Conservation (phyloP, 1,140 invertebrate species). For the Nasonia vitripennis region DNA sequence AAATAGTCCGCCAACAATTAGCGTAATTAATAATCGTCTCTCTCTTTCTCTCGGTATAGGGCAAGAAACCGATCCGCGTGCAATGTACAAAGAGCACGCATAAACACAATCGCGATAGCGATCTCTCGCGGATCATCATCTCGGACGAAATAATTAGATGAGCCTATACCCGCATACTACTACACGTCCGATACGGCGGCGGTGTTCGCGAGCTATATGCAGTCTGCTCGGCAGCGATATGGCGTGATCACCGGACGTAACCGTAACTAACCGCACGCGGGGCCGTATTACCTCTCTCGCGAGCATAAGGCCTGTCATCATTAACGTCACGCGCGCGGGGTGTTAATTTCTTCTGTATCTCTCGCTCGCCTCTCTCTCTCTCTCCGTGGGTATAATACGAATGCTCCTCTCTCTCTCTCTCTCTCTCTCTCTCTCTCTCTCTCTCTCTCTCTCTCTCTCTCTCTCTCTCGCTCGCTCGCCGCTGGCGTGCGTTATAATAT, state of each 20-base stretch:
- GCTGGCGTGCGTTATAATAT: background rate
- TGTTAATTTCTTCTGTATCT: constrained; percentile 54
- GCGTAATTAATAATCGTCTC: constrained; percentile 43
- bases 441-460: background rate
- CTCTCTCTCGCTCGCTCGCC: background rate
- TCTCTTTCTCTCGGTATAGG: background rate
- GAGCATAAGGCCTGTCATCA: constrained; percentile 47
- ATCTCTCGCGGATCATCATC: constrained; percentile 44
- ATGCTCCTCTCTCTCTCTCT: background rate
- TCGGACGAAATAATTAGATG: constrained; percentile 62
- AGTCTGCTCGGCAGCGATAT: constrained; percentile 24
- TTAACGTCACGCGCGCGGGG: constrained; percentile 54
- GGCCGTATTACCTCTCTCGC: background rate
- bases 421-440: background rate
- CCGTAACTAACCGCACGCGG: constrained; percentile 40
- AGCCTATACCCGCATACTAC: constrained; percentile 24
- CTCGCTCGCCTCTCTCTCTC: background rate
- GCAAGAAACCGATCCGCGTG: background rate
- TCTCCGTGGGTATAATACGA: too few species aligned
- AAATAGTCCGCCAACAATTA: constrained; percentile 39
- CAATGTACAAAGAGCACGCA: background rate
- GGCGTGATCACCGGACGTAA: constrained; percentile 53
- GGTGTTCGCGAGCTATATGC: background rate
- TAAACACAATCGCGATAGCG: constrained; percentile 29
- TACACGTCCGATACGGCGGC: background rate